phyloP scores from a whole-genome alignment of 2,888 invertebrate genomes.

The Myathropa florea region DNA sequence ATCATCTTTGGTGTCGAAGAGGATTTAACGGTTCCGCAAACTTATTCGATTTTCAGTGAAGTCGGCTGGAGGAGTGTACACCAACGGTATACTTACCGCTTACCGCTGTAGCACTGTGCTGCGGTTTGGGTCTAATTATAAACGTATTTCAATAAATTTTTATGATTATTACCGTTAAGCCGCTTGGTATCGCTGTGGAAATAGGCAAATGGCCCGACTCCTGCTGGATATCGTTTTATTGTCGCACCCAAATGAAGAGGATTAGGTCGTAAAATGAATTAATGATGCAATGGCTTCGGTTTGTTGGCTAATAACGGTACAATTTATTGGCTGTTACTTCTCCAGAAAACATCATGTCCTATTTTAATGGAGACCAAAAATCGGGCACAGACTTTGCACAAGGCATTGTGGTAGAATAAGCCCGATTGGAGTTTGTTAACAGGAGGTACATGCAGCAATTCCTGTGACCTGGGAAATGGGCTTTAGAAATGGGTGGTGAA shows the following conservation, averaged over 20 bases:
- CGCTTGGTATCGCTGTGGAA: background rate
- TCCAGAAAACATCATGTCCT: constrained; percentile 2
- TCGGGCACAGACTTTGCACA: background rate
- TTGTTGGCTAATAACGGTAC: background rate
- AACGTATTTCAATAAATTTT: constrained; percentile 45
- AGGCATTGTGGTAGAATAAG: background rate
- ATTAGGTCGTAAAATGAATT: constrained; percentile 26
- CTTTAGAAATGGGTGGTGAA: background rate
- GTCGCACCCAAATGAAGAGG: constrained; percentile 15
- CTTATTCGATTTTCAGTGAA: background rate
- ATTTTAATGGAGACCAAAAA: background rate
- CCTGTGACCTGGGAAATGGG: background rate
- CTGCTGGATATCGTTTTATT: constrained; percentile 22
- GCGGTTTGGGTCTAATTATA: constrained; percentile 18
- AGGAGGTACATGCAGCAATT: background rate
- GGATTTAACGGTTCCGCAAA: constrained; percentile 19
- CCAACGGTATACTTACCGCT: background rate
- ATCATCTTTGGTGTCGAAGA: background rate
- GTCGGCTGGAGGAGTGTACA: background rate
- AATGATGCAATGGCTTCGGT: constrained; percentile 15
- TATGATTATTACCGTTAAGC: constrained; percentile 25
- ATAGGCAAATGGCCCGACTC: constrained; percentile 5
- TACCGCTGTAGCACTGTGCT: background rate
- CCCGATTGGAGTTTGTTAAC: background rate
- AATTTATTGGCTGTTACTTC: constrained; percentile 20